phyloP scores from a whole-genome alignment of 2,113 vertebrate species.

The Acrocephalus arundinaceus region DNA sequence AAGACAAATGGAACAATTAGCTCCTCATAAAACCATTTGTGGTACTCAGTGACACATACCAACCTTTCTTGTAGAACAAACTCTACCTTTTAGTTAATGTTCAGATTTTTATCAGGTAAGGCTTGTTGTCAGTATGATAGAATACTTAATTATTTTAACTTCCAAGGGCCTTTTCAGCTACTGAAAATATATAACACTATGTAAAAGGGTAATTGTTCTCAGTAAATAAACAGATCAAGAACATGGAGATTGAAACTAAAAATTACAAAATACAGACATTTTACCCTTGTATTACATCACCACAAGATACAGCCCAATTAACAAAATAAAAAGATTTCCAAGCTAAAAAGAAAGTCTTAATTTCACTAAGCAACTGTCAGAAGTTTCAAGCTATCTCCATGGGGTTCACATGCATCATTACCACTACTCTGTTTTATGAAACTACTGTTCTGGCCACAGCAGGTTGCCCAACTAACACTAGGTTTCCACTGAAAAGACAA shows the following conservation, averaged over 20 bases:
- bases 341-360: not conserved
- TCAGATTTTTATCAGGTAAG: not conserved
- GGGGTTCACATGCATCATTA: conserved; percentile 33
- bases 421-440: conserved; percentile 7
- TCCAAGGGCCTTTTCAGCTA: not conserved
- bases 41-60: not conserved
- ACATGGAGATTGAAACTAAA: not conserved
- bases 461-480: not conserved
- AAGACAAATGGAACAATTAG: conserved; percentile 44
- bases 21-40: conserved; percentile 10
- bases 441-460: conserved; percentile 24
- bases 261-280: not conserved
- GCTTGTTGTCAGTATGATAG: conserved; percentile 19
- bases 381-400: not conserved
- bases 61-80: conserved; percentile 32
- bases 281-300: not conserved
- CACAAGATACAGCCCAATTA: conserved; percentile 7
- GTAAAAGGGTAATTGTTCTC: conserved; percentile 1
- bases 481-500: not conserved
- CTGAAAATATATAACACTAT: conserved; percentile 3
- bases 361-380: conserved; percentile 21
- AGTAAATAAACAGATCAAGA: conserved; percentile 41
- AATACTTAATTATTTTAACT: conserved; percentile 37
- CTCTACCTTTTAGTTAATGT: conserved; percentile 3
- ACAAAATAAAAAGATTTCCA: conserved; percentile 18